Evolutionary conservation across 1,140 invertebrate species (phyloP).

Genomic region (Anastrepha ludens): DNA sequence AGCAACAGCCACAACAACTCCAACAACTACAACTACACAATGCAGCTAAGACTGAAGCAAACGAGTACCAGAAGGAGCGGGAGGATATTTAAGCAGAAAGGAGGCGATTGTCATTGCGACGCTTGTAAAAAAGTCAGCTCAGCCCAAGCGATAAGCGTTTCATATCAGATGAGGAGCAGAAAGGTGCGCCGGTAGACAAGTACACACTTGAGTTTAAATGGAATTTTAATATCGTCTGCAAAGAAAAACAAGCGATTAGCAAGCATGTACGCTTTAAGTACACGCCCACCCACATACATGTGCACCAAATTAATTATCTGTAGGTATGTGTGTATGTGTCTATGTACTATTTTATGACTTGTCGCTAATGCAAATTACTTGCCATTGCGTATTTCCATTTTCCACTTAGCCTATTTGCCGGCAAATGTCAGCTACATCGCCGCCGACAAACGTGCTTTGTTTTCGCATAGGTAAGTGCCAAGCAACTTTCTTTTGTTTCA

Average conservation of each 20-base stretch:
- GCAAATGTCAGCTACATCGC: neutral
- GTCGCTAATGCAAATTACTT: constrained; percentile 1
- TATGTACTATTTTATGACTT: neutral
- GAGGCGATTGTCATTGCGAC: neutral
- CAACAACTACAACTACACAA: neutral
- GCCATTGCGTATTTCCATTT: constrained; percentile 1
- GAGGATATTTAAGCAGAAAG: neutral
- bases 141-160: neutral
- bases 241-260: neutral
- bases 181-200: neutral
- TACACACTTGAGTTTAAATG: constrained; percentile 38
- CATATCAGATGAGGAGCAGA: constrained; percentile 15
- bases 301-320: no score
- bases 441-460: neutral
- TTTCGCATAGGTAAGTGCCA: neutral
- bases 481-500: neutral
- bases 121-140: constrained; percentile 4
- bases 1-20: neutral
- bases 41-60: neutral
- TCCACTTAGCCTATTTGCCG: neutral
- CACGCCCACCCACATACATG: no score
- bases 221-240: constrained; percentile 27
- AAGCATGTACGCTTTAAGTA: neutral
- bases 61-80: neutral
- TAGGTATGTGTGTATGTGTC: neutral